A percentile compares a stretch with the other conserved stretches of the same genome.
These are phyloP conservation scores for Agapornis canus DNA, from an alignment of 2,797 vertebrate species.

Conservation along the genomic window DNA sequence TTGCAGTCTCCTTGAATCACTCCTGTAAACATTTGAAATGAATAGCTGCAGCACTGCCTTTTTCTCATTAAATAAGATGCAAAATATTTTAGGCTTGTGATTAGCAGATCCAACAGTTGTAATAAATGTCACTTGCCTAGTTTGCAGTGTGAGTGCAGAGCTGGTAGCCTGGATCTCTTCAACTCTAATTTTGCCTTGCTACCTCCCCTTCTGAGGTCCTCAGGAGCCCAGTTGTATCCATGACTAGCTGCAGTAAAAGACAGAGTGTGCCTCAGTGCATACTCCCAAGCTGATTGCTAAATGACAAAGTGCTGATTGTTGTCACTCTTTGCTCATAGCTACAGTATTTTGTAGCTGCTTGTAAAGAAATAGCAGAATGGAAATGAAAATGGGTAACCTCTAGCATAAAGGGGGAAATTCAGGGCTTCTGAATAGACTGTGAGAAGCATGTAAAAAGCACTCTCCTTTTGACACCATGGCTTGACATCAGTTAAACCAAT, in stretches of 20 bases:
- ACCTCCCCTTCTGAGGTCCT: neutral
- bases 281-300: neutral
- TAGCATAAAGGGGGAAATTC: neutral
- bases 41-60: neutral
- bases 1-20: neutral
- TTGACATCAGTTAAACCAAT: neutral
- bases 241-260: neutral
- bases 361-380: neutral
- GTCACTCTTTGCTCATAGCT: neutral
- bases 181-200: neutral
- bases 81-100: neutral
- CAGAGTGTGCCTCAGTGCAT: rapidly evolving
- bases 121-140: neutral
- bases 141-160: neutral
- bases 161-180: neutral
- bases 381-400: neutral
- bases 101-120: neutral
- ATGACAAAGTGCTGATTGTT: constrained; percentile 11
- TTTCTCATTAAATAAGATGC: neutral
- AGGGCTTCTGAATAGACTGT: neutral
- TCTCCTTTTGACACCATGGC: neutral
- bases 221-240: neutral
- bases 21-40: neutral
- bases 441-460: neutral
- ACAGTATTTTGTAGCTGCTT: neutral